Percentiles rank a stretch among this genome's conserved stretches.
phyloP scores from a whole-genome alignment of 2,888 invertebrate species.

The Sceliomorpha sp. region DNA sequence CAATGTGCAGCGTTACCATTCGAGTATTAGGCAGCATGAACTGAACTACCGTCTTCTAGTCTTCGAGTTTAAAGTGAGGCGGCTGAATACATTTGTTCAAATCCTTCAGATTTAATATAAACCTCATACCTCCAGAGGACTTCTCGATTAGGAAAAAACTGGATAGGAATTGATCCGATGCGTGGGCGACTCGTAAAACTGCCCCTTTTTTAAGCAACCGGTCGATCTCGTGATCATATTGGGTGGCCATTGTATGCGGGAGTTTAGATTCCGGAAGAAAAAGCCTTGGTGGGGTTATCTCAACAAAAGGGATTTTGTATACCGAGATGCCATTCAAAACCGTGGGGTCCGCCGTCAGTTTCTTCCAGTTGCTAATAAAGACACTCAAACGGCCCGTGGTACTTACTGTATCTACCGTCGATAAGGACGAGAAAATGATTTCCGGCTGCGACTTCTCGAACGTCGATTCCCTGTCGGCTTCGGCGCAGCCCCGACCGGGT shows the following conservation, averaged over 20 bases:
- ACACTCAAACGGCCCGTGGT: constrained; percentile 6
- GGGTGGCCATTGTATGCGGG: background rate
- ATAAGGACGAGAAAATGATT: constrained; percentile 2
- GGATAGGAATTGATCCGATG: constrained; percentile 28
- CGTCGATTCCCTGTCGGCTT: constrained; percentile 13
- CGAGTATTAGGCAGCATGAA: constrained; percentile 23
- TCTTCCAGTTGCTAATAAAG: constrained; percentile 14
- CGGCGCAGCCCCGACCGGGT: background rate
- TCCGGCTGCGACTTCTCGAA: constrained; percentile 8
- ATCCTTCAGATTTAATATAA: constrained; percentile 28
- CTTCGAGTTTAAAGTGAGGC: constrained; percentile 21
- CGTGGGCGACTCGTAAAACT: background rate
- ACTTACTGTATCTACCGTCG: constrained; percentile 19
- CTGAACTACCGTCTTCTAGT: constrained; percentile 21
- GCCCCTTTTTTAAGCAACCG: constrained; percentile 8
- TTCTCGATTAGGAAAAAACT: constrained; percentile 30
- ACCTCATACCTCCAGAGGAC: constrained; percentile 24
- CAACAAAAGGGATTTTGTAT: constrained; percentile 23
- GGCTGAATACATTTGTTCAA: constrained; percentile 20
- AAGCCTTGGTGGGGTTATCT: constrained; percentile 8
- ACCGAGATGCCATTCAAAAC: constrained; percentile 20
- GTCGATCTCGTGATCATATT: constrained; percentile 17
- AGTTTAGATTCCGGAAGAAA: constrained; percentile 5
- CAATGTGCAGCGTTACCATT: constrained; percentile 14
- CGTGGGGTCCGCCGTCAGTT: constrained; percentile 16